Base-by-base conservation (phyloP, 2,888 invertebrate species). In the Chrysolina oricalcia region DNA sequence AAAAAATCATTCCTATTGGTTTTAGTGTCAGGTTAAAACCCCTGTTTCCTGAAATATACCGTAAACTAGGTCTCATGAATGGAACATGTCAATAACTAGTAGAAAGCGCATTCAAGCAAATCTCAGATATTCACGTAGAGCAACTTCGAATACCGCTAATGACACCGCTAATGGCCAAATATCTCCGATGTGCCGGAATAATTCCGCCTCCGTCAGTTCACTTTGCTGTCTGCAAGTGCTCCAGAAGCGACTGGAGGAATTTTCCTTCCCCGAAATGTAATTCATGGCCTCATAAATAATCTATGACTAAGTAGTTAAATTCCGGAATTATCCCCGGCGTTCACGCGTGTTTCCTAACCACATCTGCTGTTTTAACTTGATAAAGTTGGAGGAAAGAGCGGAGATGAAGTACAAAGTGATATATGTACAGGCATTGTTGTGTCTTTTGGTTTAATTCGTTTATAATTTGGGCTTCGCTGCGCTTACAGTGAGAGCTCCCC, bases 321-420 rank as follows among this genome's bases (percentile, higher is more conserved):
- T 53, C 53, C 41, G 68, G 53, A 68, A 68, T 68, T 68, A 50
- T 68, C 40, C 53, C n/a, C 40, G 40, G 50, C 40, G 27, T 50
- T 67, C 67, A 67, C 67, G 67, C 67, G 53, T 66, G 66, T 68
- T 27, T 41, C 68, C 68, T 23, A 48, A 43, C 68, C 68, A 41
- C 68, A 68, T 68, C 68, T 68, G 68, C 68, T 68, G 68, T 68
- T 68, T 41, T 9, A 68, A 68, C 68, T 46, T 67, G 67, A 67
- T 48, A 68, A 68, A 68, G 53, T 68, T 53, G 68, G 40, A 53
- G 53, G 53, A 40, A 56, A 56, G 67, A 53, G 68, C 68, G 35
- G 68, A 50, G 68, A 68, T 53, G 68, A 68, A 53, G 53, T 68
- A 68, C 68, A 53, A n/a, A 41, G 35, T 68, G 68, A 68, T 68